phyloP scores from a whole-genome alignment of 2,888 invertebrate species.

The Diaprepes abbreviatus region DNA sequence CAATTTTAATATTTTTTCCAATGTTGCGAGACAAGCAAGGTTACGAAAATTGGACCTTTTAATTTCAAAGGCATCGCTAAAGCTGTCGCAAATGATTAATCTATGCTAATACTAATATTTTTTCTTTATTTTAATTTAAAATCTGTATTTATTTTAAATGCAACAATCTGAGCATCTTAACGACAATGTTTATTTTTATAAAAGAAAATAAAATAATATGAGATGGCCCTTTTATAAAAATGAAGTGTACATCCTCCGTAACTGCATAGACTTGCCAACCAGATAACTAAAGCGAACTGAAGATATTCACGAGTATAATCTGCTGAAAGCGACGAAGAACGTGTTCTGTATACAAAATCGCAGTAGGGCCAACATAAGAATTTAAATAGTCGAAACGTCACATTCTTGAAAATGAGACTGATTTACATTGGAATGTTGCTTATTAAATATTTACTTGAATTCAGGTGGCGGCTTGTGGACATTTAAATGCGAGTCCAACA shows the following conservation, averaged over 20 bases:
- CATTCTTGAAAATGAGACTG: slow-evolving; percentile 61
- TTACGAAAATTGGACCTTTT: too few relatives aligned
- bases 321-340: slow-evolving; percentile 64
- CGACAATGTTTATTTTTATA: slow-evolving; percentile 4
- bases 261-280: slow-evolving; percentile 60
- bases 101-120: too few relatives aligned
- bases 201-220: slow-evolving; percentile 22
- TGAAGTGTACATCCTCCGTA: slow-evolving; percentile 39
- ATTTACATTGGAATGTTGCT: slow-evolving; percentile 66
- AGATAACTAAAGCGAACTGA: slow-evolving; percentile 67
- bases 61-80: too few relatives aligned
- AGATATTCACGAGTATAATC: slow-evolving; percentile 66
- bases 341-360: slow-evolving; percentile 65
- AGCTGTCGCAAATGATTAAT: too few relatives aligned
- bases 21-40: too few relatives aligned
- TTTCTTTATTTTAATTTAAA: not conserved
- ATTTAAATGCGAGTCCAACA: slow-evolving; percentile 46
- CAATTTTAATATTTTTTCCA: too few relatives aligned
- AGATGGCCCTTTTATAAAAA: slow-evolving; percentile 31
- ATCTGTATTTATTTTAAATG: not conserved
- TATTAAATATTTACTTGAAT: slow-evolving; percentile 65
- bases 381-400: slow-evolving; percentile 66
- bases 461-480: slow-evolving; percentile 49
- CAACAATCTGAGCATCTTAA: not conserved
- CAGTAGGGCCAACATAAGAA: slow-evolving; percentile 61